phyloP scores from a whole-genome alignment of 2,797 vertebrate species.

The Peromyscus nudipes region DNA sequence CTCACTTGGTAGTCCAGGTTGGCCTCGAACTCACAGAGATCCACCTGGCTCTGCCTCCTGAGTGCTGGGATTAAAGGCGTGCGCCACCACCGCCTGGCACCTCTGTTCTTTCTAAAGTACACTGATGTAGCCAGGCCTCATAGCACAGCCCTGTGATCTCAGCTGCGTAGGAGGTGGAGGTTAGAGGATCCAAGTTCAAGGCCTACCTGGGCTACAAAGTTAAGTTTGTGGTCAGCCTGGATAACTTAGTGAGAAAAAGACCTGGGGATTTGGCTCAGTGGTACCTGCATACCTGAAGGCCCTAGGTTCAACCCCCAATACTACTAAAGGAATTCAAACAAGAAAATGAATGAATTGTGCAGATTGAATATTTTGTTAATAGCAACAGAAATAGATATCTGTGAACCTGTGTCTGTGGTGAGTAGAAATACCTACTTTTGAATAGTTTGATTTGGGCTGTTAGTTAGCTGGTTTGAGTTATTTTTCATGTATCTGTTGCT shows the following conservation, averaged over 20 bases:
- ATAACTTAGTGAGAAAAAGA: not conserved
- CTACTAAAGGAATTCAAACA: not conserved
- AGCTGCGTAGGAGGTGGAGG: not conserved
- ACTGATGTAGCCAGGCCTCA: not conserved
- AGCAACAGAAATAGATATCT: not conserved
- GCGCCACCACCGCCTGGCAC: too few relatives aligned
- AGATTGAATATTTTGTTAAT: not conserved
- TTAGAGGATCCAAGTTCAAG: not conserved
- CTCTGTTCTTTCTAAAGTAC: not conserved
- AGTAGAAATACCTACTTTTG: constrained; percentile 39
- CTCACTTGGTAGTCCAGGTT: too few relatives aligned
- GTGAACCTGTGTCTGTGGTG: constrained; percentile 19
- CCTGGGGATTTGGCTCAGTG: not conserved
- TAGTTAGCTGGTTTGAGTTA: not conserved
- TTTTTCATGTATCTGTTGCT: constrained; percentile 38
- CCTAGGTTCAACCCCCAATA: not conserved
- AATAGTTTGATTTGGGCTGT: not conserved
- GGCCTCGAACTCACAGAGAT: too few relatives aligned
- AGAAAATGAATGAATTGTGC: not conserved
- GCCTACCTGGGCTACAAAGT: not conserved
- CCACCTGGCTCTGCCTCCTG: too few relatives aligned
- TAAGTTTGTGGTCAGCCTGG: not conserved
- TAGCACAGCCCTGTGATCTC: not conserved
- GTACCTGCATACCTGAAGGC: not conserved
- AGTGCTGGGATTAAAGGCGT: too few relatives aligned